Evolutionary conservation across 2,797 vertebrate genomes (phyloP), one percentile per base, ranked within the genome.

Genomic region (Sandelia bainsii): DNA sequence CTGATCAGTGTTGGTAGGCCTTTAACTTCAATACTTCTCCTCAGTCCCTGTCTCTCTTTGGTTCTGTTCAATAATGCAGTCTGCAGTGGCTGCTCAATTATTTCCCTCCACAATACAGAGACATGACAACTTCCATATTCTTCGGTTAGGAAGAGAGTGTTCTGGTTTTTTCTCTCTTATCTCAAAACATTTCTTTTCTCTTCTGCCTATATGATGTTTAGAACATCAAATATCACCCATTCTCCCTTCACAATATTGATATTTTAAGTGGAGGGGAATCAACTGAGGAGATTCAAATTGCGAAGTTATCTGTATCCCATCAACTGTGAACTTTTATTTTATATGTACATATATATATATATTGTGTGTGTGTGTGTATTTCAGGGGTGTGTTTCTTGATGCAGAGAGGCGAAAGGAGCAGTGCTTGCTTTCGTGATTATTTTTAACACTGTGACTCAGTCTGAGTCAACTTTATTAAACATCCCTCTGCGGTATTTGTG

Each of bases 391-490:
- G 66, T 71, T 78, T 79, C 42, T 70, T 22, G 7, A 39, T 76
- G 69, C 70, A 80, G 74, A 70, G 68, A 79, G 68, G 68, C 49
- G 14, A 80, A 78, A 27, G 61, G 59, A 83, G 67, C 82, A 64
- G 71, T 42, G 63, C 74, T 79, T 68, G 67, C 73, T 80, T 90
- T 81, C 2, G 16, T 62, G 76, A 83, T 82, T 91, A 86, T 91
- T 89, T 90, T 90, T 85, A 90, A 84, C 78, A 62, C 75, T 50
- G 49, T 89, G 90, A 90, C 81, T 90, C 86, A 89, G 80, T 49
- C 77, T 88, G 75, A 88, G 72, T 90, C 87, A 90, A 86, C 68
- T 87, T 84, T 89, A 85, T 86, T 69, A 75, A 79, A 85, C 71
- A 80, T 81, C 63, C 66, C 50, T 76, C 76, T 86, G 80, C 65